These are phyloP conservation scores for Oncorhynchus clarkii DNA, from an alignment of 2,113 vertebrate genomes.

Conservation along the genomic window DNA sequence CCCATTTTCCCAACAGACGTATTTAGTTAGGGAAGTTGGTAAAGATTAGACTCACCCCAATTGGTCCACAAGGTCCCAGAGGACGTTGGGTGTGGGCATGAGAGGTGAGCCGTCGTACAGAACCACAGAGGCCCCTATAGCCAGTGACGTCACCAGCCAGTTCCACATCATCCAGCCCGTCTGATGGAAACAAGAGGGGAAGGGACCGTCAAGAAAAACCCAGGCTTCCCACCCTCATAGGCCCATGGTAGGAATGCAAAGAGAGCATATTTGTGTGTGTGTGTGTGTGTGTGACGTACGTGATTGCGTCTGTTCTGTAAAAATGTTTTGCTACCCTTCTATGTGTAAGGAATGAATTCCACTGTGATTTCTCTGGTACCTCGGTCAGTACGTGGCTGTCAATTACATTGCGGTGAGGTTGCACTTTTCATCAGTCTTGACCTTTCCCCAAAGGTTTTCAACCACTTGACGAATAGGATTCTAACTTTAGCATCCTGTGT, in stretches of 20 bases:
- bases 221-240: neutral
- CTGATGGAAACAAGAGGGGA: constrained; percentile 59
- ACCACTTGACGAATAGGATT: neutral
- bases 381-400: too few relatives aligned
- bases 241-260: neutral
- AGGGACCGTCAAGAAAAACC: neutral
- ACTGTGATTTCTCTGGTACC: too few relatives aligned
- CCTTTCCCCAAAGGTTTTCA: too few relatives aligned
- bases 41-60: constrained; percentile 79
- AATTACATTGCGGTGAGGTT: too few relatives aligned
- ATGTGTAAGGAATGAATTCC: too few relatives aligned
- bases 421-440: too few relatives aligned
- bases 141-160: constrained; percentile 88
- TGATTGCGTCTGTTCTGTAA: too few relatives aligned
- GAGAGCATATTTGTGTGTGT: too few relatives aligned
- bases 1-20: too few relatives aligned
- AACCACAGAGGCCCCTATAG: constrained; percentile 88
- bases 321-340: too few relatives aligned
- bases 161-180: constrained; percentile 99
- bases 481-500: neutral
- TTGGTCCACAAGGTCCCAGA: constrained; percentile 93
- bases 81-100: constrained; percentile 83
- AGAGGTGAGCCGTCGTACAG: constrained; percentile 95
- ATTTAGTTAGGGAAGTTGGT: too few relatives aligned
- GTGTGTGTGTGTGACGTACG: too few relatives aligned